Evolutionary conservation across 2,113 vertebrate species (phyloP).

Genomic region (Sinocyclocheilus rhinocerous): DNA sequence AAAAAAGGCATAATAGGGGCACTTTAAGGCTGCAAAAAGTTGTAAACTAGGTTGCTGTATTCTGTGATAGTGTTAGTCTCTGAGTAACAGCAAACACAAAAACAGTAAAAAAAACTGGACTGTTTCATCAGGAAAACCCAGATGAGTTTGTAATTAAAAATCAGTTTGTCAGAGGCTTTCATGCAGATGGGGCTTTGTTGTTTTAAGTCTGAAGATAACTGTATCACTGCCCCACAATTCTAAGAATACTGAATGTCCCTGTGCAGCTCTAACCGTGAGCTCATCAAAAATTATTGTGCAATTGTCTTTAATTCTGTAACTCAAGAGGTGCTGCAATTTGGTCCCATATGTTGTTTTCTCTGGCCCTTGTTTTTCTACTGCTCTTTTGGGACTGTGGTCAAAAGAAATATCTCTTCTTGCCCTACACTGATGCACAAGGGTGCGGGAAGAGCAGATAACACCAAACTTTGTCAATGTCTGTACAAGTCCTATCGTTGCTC

Average conservation of each 20-base stretch:
- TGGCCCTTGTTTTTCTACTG: neutral
- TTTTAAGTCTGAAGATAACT: neutral
- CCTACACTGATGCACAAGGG: constrained; percentile 40
- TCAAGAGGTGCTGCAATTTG: constrained; percentile 10
- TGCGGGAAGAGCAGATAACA: neutral
- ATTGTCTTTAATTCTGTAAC: constrained; percentile 48
- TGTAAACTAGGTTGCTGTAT: neutral
- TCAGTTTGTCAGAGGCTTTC: neutral
- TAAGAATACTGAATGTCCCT: constrained; percentile 15
- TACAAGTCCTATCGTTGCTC: neutral
- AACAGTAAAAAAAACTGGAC: neutral
- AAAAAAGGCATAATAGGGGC: too few species aligned
- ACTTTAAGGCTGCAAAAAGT: neutral
- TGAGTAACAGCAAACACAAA: neutral
- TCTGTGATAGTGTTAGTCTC: neutral
- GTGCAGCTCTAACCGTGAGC: constrained; percentile 12
- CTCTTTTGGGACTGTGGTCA: constrained; percentile 32
- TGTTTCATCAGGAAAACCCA: too few species aligned
- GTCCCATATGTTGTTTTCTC: neutral
- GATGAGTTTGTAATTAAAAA: neutral
- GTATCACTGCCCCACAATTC: neutral
- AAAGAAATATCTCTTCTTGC: constrained; percentile 60
- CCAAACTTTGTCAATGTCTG: constrained; percentile 15
- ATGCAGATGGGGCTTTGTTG: constrained; percentile 6
- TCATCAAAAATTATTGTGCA: constrained; percentile 44